Base-by-base conservation (phyloP, 2,888 invertebrate species). In the Masnerella sp. region DNA sequence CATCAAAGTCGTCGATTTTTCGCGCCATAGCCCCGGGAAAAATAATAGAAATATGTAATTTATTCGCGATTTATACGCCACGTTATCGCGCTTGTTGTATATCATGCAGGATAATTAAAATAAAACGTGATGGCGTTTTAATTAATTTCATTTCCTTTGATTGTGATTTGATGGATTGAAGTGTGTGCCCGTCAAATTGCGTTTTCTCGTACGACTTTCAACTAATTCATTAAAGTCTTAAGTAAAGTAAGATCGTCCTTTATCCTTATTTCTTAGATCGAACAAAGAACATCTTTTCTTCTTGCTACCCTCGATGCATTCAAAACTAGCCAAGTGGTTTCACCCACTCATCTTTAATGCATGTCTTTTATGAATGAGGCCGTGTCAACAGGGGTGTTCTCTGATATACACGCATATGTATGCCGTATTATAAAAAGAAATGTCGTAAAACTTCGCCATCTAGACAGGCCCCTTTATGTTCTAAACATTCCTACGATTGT, bases 1-100 rank as follows among this genome's bases (percentile, higher is more conserved):
- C 32, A 36, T 64, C 38, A 64, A 69, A 45, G 52, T 45, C 54
- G 32, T 28, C 40, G 25, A 52, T 61, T 69, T 69, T 69, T 69
- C 58, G 52, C 28, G 11, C 28, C 20, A 43, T 9, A 14, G 40
- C 34, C 62, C 38, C 9, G 5, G 38, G 12, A 4, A 42, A 58
- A 47, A 49, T 12, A 58, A 58, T 3, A 40, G 42, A 54, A 45
- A 36, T 54, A 11, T 34, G 9, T 32, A 32, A 32, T 36, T 32
- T 32, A 32, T 32, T 11, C 11, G 32, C 11, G 32, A 32, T 32
- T 32, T 32, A 4, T 32, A 9, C 11, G 32, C n/a, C n/a, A 32
- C n/a, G n/a, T n/a, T n/a, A n/a, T n/a, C n/a, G n/a, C n/a, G n/a
- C n/a, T n/a, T n/a, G n/a, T n/a, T n/a, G n/a, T n/a, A n/a, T n/a